Percentiles rank a stretch among this genome's conserved stretches.
Conservation (phyloP, 1,140 invertebrate species). For the Callitettix versicolor region DNA sequence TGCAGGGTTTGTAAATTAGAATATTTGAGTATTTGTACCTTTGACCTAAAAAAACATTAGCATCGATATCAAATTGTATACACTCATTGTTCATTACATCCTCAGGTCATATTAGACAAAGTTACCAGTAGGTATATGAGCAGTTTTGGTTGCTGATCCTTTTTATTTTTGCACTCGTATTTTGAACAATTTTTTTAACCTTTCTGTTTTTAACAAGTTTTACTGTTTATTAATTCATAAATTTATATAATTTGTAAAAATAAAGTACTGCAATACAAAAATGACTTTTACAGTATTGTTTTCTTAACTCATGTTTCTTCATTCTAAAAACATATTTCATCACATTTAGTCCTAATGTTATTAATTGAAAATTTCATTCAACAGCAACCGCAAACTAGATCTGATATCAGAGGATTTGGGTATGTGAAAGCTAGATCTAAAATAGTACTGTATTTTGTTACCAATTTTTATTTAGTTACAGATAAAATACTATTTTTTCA, state of each 20-base stretch:
- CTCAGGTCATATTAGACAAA: background rate
- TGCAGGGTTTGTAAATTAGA: background rate
- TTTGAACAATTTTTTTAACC: background rate
- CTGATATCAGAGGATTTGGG: too few species aligned
- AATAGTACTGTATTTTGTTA: too few species aligned
- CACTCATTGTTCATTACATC: background rate
- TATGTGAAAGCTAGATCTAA: too few species aligned
- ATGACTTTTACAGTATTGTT: slow-evolving; percentile 2
- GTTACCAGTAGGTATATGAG: background rate
- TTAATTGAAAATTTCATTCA: slow-evolving; percentile 1
- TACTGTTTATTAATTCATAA: background rate
- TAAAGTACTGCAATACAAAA: background rate
- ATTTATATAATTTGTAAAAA: background rate
- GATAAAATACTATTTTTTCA: too few species aligned
- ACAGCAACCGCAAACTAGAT: too few species aligned
- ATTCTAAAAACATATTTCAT: slow-evolving; percentile 2
- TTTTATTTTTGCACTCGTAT: too few species aligned
- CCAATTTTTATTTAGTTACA: too few species aligned
- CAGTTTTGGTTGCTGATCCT: too few species aligned
- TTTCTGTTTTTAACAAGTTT: background rate
- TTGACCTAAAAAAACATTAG: background rate
- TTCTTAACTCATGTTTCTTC: slow-evolving; percentile 14
- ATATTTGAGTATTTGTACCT: background rate
- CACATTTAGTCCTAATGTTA: slow-evolving; percentile 16
- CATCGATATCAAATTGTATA: background rate